Conservation (phyloP, 2,888 invertebrate genomes). For the Drosophila neonasuta region DNA sequence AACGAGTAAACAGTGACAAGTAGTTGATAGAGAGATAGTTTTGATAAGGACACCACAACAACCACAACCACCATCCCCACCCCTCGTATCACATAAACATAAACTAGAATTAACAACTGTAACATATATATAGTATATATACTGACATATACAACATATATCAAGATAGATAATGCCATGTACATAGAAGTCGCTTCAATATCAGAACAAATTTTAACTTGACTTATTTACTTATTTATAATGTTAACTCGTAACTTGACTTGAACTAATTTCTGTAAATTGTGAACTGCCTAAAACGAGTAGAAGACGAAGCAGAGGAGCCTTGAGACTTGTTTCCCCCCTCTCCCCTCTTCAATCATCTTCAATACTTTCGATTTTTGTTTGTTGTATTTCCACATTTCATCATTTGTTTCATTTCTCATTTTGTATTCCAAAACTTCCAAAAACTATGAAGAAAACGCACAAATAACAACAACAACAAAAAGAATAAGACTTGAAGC, state of each 20-base stretch:
- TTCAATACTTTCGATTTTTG: neutral
- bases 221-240: constrained; percentile 25
- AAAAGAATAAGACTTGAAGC: constrained; percentile 72
- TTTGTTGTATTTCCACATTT: constrained; percentile 10
- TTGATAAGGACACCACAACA: constrained; percentile 31
- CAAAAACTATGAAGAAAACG: constrained; percentile 24
- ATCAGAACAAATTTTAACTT: constrained; percentile 42
- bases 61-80: constrained; percentile 3
- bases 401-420: neutral
- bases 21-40: constrained; percentile 47
- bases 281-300: constrained; percentile 44
- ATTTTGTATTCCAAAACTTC: constrained; percentile 35
- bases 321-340: constrained; percentile 48
- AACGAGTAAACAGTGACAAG: constrained; percentile 76
- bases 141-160: constrained; percentile 9
- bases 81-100: constrained; percentile 7
- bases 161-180: constrained; percentile 30
- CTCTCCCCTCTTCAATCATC: neutral
- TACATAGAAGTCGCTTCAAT: constrained; percentile 53
- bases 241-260: constrained; percentile 23
- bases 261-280: constrained; percentile 34
- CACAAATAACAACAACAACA: constrained; percentile 43
- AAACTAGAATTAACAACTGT: constrained; percentile 24
- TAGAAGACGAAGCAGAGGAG: constrained; percentile 26
- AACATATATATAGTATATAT: constrained; percentile 20